phyloP scores from a whole-genome alignment of 2,113 vertebrate species.

The Podarcis muralis region DNA sequence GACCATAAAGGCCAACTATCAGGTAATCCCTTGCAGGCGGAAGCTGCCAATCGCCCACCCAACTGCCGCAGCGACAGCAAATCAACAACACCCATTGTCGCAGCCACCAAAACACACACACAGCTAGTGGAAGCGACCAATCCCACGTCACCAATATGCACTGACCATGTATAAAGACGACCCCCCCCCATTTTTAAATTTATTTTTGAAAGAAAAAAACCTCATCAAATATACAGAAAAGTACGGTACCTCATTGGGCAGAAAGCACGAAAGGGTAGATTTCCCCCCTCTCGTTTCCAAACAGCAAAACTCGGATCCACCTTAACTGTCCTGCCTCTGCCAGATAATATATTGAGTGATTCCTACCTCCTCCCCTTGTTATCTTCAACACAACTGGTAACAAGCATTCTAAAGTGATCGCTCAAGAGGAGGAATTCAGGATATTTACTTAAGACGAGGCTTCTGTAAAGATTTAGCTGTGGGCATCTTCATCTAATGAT shows the following conservation, averaged over 20 bases:
- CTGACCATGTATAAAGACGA: too few relatives aligned
- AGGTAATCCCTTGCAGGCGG: too few relatives aligned
- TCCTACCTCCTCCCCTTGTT: background rate
- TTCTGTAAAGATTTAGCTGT: background rate
- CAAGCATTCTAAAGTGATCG: background rate
- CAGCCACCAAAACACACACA: too few relatives aligned
- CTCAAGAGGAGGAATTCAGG: slow-evolving; percentile 9
- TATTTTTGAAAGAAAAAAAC: too few relatives aligned
- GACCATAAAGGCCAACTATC: too few relatives aligned
- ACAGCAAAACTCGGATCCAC: background rate
- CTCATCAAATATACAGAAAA: too few relatives aligned
- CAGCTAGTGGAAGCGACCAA: too few relatives aligned
- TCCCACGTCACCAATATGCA: too few relatives aligned
- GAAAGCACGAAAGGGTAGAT: background rate
- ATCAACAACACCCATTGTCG: too few relatives aligned
- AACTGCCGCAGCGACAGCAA: too few relatives aligned
- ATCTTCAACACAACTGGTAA: slow-evolving; percentile 1
- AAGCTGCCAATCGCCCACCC: too few relatives aligned
- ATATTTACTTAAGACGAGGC: background rate
- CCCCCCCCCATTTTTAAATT: too few relatives aligned
- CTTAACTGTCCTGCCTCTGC: background rate
- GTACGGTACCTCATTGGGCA: background rate
- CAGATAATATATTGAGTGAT: background rate
- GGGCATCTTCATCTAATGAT: background rate
- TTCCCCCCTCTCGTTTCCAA: background rate